A percentile compares a stretch with the other conserved stretches of the same genome.
Conservation (phyloP, 2,797 vertebrate species). For the Rhinichthys osculus region DNA sequence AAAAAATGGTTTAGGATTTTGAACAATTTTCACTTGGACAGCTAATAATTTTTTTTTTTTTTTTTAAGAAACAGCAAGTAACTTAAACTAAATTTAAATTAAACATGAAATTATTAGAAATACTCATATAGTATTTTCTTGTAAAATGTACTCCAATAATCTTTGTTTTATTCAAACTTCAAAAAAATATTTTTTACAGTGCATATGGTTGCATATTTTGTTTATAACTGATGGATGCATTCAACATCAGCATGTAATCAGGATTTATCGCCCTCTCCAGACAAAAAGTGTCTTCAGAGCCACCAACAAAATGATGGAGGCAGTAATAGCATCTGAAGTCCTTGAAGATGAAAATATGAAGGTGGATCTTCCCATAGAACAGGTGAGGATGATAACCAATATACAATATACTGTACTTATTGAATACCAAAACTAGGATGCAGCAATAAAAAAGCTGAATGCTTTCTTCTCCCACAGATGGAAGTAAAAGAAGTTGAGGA, state of each 20-base stretch:
- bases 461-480: slow-evolving; percentile 64
- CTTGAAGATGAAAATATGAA: slow-evolving; percentile 70
- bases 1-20: not conserved
- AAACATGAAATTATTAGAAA: too few relatives aligned
- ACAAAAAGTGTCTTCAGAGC: slow-evolving; percentile 76
- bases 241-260: slow-evolving; percentile 71
- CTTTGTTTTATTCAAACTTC: not conserved
- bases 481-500: slow-evolving; percentile 73
- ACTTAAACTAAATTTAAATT: too few relatives aligned
- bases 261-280: slow-evolving; percentile 81
- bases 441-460: slow-evolving; percentile 46
- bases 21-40: not conserved
- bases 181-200: too few relatives aligned
- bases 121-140: not conserved
- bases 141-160: not conserved
- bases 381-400: slow-evolving; percentile 59
- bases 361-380: slow-evolving; percentile 77
- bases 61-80: too few relatives aligned
- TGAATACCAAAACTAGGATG: slow-evolving; percentile 57
- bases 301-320: slow-evolving; percentile 71
- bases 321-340: slow-evolving; percentile 71
- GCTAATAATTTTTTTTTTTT: too few relatives aligned
- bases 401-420: slow-evolving; percentile 27
- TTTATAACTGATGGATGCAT: not conserved
- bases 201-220: too few relatives aligned